These are phyloP conservation scores for Haliaeetus leucogaster DNA, from an alignment of 2,113 vertebrate species.

Conservation along the genomic window DNA sequence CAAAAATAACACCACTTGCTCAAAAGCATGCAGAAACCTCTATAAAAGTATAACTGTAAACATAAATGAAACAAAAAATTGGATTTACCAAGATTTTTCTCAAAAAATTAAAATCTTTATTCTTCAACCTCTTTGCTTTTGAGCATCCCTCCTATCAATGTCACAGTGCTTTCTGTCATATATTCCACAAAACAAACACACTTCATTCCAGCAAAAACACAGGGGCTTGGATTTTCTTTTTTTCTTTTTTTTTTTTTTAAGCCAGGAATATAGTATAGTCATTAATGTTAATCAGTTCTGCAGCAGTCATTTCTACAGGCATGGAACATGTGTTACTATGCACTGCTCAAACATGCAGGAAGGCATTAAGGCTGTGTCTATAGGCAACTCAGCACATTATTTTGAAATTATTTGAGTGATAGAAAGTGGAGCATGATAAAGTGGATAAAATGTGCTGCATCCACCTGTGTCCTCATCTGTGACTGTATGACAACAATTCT, in stretches of 20 bases:
- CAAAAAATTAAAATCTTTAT: not conserved
- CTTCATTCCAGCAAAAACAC: not conserved
- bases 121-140: not conserved
- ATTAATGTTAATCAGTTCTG: not conserved
- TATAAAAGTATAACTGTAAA: not conserved
- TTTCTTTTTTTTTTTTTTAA: too few relatives aligned
- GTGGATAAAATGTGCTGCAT: not conserved
- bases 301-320: not conserved
- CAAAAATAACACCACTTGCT: not conserved
- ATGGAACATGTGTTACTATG: not conserved
- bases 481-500: not conserved
- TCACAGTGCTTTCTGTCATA: not conserved
- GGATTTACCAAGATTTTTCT: not conserved
- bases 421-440: not conserved
- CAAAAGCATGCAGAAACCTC: not conserved
- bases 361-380: not conserved
- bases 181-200: not conserved
- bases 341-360: not conserved
- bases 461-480: not conserved
- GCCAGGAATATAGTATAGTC: not conserved
- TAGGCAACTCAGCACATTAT: not conserved
- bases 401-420: not conserved
- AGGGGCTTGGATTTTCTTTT: not conserved
- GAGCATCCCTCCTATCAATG: fast-evolving
- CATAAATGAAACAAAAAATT: not conserved